A percentile compares a stretch with the other conserved stretches of the same genome.
phyloP scores from a whole-genome alignment of 2,113 vertebrate species.

The Emberiza fucata region DNA sequence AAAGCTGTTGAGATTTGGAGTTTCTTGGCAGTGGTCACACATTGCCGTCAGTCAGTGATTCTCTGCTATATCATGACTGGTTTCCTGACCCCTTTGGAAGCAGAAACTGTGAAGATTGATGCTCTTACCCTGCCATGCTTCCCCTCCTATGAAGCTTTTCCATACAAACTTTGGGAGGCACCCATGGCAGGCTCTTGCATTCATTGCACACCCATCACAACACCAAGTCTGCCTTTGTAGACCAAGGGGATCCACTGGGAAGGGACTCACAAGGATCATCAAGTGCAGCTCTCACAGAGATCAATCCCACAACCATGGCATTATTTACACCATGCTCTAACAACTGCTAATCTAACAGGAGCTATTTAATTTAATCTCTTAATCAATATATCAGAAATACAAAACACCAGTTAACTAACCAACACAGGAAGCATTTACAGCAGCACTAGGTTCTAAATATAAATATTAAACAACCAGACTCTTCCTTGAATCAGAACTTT shows the following conservation, averaged over 20 bases:
- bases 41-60: background rate
- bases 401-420: background rate
- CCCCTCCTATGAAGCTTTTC: background rate
- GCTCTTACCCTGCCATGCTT: background rate
- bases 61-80: background rate
- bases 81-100: background rate
- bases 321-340: background rate
- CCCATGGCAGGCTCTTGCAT: background rate
- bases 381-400: background rate
- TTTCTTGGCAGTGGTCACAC: background rate
- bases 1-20: background rate
- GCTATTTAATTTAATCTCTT: background rate
- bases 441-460: background rate
- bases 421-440: background rate
- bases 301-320: background rate
- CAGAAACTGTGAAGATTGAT: background rate
- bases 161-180: background rate
- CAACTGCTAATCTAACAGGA: background rate
- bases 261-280: background rate
- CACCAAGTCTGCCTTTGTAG: background rate
- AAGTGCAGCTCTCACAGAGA: background rate
- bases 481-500: background rate
- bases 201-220: background rate
- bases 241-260: background rate
- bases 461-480: background rate